Percentiles rank a stretch among this genome's conserved stretches.
Conservation (phyloP, 2,888 invertebrate species). For the Polyploca ridens region DNA sequence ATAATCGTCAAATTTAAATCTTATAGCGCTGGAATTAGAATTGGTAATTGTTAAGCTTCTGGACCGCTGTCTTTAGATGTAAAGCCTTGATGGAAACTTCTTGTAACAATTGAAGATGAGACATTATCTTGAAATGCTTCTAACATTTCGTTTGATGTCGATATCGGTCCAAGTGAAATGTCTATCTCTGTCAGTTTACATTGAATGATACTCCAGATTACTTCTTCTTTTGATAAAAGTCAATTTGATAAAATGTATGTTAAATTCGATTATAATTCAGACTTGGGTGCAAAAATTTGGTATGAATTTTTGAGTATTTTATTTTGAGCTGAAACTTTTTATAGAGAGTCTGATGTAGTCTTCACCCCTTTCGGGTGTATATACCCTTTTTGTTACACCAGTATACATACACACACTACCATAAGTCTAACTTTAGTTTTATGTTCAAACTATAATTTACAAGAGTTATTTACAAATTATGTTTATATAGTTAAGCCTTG, state of each 20-base stretch:
- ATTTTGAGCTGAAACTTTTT: too few relatives aligned
- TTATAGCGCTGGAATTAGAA: slow-evolving; percentile 1
- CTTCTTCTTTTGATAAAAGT: too few relatives aligned
- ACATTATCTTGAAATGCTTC: slow-evolving; percentile 7
- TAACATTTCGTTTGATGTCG: slow-evolving; percentile 6
- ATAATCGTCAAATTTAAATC: slow-evolving; percentile 3
- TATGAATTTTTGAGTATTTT: too few relatives aligned
- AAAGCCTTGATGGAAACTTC: slow-evolving; percentile 7
- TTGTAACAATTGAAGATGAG: not conserved
- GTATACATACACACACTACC: too few relatives aligned
- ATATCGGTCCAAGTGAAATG: not conserved
- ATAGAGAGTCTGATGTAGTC: too few relatives aligned
- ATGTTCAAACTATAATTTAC: too few relatives aligned
- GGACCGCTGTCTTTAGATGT: not conserved
- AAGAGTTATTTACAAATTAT: too few relatives aligned
- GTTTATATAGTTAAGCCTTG: too few relatives aligned
- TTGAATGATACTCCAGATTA: not conserved
- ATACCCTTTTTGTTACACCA: too few relatives aligned
- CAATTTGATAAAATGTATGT: not conserved
- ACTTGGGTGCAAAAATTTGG: too few relatives aligned
- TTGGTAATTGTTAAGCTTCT: slow-evolving; percentile 5
- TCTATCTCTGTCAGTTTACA: slow-evolving; percentile 1
- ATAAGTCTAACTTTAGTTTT: too few relatives aligned
- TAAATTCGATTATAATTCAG: not conserved
- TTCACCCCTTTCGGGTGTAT: too few relatives aligned